phyloP scores from a whole-genome alignment of 2,797 vertebrate genomes.

The Sebastes reedi region DNA sequence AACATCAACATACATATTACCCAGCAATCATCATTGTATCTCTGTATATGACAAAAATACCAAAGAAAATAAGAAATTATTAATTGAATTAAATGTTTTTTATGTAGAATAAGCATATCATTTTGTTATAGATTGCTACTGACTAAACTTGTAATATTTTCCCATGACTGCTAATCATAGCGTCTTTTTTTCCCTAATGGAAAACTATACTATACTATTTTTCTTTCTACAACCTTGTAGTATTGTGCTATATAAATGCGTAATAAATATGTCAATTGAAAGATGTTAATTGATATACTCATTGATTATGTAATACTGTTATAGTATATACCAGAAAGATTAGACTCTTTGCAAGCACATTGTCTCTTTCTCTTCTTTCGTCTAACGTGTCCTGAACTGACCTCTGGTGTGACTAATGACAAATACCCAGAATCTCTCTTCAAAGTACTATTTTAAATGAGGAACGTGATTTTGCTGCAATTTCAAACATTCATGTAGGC shows the following conservation, averaged over 20 bases:
- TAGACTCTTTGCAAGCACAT: neutral
- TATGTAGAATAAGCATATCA: no score
- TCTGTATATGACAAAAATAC: no score
- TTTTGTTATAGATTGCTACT: no score
- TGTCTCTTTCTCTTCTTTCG: neutral
- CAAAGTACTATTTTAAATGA: neutral
- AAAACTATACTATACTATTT: neutral
- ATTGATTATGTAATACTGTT: neutral
- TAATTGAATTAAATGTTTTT: no score
- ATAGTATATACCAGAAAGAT: neutral
- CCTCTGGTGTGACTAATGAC: neutral
- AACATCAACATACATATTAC: no score
- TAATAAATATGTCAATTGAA: neutral
- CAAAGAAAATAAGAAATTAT: no score
- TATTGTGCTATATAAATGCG: neutral
- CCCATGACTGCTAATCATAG: no score
- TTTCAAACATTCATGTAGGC: neutral
- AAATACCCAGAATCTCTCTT: neutral
- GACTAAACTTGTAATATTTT: no score
- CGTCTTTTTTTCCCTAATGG: neutral
- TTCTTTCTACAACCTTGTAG: neutral
- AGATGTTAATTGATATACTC: neutral
- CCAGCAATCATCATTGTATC: no score
- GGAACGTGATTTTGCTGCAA: neutral
- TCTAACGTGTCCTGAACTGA: constrained; percentile 3